Percentiles rank a stretch among this genome's conserved stretches.
Evolutionary conservation across 2,888 invertebrate species (phyloP).

Genomic region (Aspidiotus destructor): DNA sequence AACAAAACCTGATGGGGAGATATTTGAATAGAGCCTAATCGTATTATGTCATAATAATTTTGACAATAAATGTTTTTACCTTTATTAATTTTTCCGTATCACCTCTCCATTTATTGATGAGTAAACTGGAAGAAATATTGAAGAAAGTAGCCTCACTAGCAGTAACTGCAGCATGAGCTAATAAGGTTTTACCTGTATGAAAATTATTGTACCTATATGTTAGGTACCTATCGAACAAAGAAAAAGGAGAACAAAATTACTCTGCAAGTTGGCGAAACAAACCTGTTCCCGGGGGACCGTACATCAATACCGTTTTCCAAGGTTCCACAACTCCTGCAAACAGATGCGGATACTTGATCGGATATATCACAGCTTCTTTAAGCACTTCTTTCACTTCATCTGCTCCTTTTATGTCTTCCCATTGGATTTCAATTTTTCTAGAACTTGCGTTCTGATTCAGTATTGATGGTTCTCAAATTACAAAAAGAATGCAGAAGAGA

Average conservation of each 20-base stretch:
- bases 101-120: slow-evolving; percentile 93
- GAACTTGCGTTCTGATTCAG: background rate
- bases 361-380: slow-evolving; percentile 79
- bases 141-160: slow-evolving; percentile 75
- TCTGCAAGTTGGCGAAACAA: background rate
- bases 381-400: slow-evolving; percentile 62
- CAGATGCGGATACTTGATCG: slow-evolving; percentile 60
- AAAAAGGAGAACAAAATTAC: background rate
- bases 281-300: slow-evolving; percentile 70
- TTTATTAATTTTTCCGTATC: slow-evolving; percentile 89
- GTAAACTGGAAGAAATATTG: slow-evolving; percentile 76
- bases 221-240: background rate
- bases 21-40: too few species aligned
- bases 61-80: slow-evolving; percentile 43
- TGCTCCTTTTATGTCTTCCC: slow-evolving; percentile 74
- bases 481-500: background rate
- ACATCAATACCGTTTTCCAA: slow-evolving; percentile 73
- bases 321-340: slow-evolving; percentile 61
- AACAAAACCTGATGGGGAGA: slow-evolving; percentile 53
- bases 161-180: slow-evolving; percentile 79
- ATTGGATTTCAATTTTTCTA: slow-evolving; percentile 47
- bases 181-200: slow-evolving; percentile 64
- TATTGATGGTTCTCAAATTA: background rate
- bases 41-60: too few species aligned
- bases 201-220: background rate